Evolutionary conservation across 2,888 invertebrate genomes (phyloP).

Genomic region (Junonia oenone): DNA sequence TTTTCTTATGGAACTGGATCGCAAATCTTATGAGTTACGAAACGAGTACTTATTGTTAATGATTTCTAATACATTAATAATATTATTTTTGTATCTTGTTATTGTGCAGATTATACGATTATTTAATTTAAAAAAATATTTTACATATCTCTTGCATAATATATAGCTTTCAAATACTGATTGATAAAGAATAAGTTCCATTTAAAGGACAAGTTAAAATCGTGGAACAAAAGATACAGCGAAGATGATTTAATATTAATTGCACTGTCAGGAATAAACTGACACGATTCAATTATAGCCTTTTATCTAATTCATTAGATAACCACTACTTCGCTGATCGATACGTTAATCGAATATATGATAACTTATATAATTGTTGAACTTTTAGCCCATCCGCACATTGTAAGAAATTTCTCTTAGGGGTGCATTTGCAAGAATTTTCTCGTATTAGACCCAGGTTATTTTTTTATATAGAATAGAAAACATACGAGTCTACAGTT

Average conservation of each 20-base stretch:
- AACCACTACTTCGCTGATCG: background rate
- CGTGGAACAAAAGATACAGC: background rate
- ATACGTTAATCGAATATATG: conserved; percentile 12
- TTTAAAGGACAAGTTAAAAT: background rate
- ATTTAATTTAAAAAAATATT: too few species aligned
- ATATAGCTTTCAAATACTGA: background rate
- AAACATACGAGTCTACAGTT: too few species aligned
- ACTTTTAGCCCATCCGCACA: background rate
- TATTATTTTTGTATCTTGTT: too few species aligned
- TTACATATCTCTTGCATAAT: too few species aligned
- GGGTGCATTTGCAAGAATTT: too few species aligned
- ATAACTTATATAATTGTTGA: conserved; percentile 7
- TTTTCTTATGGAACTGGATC: background rate
- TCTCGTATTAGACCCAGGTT: too few species aligned
- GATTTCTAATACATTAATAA: too few species aligned
- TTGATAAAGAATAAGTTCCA: background rate
- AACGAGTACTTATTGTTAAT: too few species aligned
- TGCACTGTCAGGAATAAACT: background rate
- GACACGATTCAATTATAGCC: conserved; percentile 11
- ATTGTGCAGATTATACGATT: too few species aligned
- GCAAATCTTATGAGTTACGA: too few species aligned
- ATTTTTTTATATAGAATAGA: too few species aligned
- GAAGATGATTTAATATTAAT: conserved; percentile 7
- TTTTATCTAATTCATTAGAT: conserved; percentile 18
- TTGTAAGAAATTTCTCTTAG: too few species aligned